Percentiles rank a stretch among this genome's conserved stretches.
Evolutionary conservation across 2,113 vertebrate species (phyloP).

Genomic region (Macroglossus sobrinus): DNA sequence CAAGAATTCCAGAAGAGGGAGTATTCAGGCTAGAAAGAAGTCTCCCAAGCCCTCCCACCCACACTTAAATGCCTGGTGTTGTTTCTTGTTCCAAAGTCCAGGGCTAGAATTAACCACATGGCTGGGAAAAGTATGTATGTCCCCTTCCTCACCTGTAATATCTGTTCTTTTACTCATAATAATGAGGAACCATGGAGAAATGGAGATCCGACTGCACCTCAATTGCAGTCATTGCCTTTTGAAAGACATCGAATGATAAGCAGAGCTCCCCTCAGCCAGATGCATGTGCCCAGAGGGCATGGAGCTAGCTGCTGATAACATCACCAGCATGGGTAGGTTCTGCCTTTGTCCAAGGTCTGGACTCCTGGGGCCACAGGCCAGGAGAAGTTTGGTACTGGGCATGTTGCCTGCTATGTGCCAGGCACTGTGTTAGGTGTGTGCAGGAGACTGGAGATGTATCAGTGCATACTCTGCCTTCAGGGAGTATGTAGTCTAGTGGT

Average conservation of each 20-base stretch:
- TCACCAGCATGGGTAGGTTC: slow-evolving; percentile 86
- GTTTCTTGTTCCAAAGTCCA: slow-evolving; percentile 7
- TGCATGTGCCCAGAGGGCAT: slow-evolving; percentile 89
- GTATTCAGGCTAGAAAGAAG: neutral
- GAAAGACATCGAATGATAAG: slow-evolving; percentile 88
- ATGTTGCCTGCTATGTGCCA: neutral
- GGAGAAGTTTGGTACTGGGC: neutral
- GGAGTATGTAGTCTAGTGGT: neutral
- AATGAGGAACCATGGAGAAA: slow-evolving; percentile 92
- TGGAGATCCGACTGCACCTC: slow-evolving; percentile 88
- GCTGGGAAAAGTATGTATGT: neutral
- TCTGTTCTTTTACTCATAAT: slow-evolving; percentile 76
- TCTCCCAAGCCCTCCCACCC: neutral
- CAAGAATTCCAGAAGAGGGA: neutral
- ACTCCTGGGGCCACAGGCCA: neutral
- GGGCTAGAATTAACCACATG: neutral
- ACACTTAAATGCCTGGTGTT: neutral
- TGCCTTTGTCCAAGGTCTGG: neutral
- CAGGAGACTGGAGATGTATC: neutral
- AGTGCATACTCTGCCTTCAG: neutral
- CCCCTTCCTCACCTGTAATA: neutral
- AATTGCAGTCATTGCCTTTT: slow-evolving; percentile 93
- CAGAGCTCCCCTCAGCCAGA: slow-evolving; percentile 82
- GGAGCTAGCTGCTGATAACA: slow-evolving; percentile 87
- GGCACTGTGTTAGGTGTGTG: neutral